A percentile compares a stretch with the other conserved stretches of the same genome.
Conservation (phyloP, 1,140 invertebrate species). For the Drosophila navojoa region DNA sequence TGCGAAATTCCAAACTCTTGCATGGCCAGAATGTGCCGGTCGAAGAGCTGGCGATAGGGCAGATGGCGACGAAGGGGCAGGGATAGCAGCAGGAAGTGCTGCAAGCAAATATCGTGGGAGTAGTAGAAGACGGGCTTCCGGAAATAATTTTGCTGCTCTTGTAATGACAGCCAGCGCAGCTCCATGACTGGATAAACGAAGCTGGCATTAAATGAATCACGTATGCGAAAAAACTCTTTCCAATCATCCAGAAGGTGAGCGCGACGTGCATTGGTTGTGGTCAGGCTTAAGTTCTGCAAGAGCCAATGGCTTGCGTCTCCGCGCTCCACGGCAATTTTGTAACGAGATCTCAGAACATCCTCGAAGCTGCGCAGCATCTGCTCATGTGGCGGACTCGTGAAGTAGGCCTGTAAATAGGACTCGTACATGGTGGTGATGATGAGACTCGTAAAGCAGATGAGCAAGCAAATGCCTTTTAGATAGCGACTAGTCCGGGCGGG, state of each 20-base stretch:
- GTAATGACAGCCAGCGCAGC: conserved; percentile 44
- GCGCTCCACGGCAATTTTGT: conserved; percentile 8
- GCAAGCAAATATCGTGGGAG: conserved; percentile 47
- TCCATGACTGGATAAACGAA: conserved; percentile 28
- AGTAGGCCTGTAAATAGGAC: conserved; percentile 50
- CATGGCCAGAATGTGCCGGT: conserved; percentile 40
- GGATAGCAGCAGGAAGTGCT: conserved; percentile 18
- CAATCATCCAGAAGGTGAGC: conserved; percentile 11
- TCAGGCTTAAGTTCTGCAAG: not conserved
- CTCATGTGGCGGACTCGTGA: conserved; percentile 56
- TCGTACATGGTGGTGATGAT: conserved; percentile 66
- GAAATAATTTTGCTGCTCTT: conserved; percentile 53
- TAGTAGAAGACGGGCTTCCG: conserved; percentile 47
- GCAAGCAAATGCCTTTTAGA: conserved; percentile 49
- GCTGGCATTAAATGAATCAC: conserved; percentile 48
- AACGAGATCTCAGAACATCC: conserved; percentile 35
- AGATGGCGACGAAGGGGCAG: conserved; percentile 33
- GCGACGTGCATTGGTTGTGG: not conserved
- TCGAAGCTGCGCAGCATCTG: conserved; percentile 21
- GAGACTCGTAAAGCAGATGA: conserved; percentile 56
- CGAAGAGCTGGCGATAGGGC: conserved; percentile 56
- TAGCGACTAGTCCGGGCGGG: conserved; percentile 25
- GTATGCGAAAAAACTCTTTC: conserved; percentile 8
- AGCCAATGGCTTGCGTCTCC: conserved; percentile 8
- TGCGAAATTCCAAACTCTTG: conserved; percentile 46